Base-by-base conservation (phyloP, 2,888 invertebrate species). In the Pilophorus perplexus region DNA sequence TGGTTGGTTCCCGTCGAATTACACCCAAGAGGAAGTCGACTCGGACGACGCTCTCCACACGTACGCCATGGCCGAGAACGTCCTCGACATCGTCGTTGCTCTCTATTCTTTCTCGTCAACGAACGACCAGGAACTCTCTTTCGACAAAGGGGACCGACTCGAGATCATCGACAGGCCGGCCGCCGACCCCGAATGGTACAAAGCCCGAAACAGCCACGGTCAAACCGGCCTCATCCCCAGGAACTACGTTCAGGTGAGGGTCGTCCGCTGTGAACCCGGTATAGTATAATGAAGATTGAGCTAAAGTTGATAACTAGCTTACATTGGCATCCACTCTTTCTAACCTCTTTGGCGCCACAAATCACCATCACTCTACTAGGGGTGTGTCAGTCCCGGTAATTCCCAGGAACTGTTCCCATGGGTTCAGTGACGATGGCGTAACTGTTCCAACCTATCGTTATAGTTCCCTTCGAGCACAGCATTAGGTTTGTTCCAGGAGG, bases 161-260 rank as follows among this genome's bases (percentile, higher is more conserved):
- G 96, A 97, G 80, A 93, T 99, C 73, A 83, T 99, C 71, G 97
- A 97, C 80, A 87, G 96, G 76, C 97, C 98, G 6, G 86, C 90
- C 4, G 90, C 94, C 70, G 99, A 99, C 83, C 98, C 99, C 6
- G 98, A 99, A 81, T 99, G 99, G 99, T 94, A 89, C 83, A 90
- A 91, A 76, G 98, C 98, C 64, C 83, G 95, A 52, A 98, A 98
- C 81, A 85, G 87, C 64, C 87, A 89, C 77, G 97, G 97, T 4
- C 90, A 90, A 79, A 84, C 91, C 69, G 98, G 98, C 64, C 85
- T 99, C 73, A 96, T 99, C 74, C 99, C 98, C 40, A 82, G 93
- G 72, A 95, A 94, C 82, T 94, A 94, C 80, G 83, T 94, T 74
- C 93, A 80, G 75, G 79, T 77, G n/a, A n/a, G n/a, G n/a, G n/a